Evolutionary conservation across 2,113 vertebrate species (phyloP).

Genomic region (Lasiurus cinereus): DNA sequence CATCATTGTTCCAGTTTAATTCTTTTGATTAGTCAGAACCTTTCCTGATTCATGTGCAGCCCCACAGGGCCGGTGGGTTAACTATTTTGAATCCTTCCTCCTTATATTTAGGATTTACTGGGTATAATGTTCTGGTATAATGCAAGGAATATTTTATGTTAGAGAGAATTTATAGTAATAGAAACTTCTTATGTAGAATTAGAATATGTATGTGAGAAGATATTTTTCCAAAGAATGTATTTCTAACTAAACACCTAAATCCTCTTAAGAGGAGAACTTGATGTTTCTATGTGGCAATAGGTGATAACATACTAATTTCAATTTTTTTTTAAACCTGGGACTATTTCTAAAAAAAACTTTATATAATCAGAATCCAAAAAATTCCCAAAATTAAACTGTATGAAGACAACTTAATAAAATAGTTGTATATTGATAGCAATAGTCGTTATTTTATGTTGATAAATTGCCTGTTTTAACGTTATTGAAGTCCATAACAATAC

Average conservation of each 20-base stretch:
- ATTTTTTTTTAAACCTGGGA: neutral
- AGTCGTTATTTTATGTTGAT: neutral
- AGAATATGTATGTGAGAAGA: neutral
- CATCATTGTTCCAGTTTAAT: accelerated
- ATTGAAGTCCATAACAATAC: conserved; percentile 42
- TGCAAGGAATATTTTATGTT: conserved; percentile 12
- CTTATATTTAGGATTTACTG: neutral
- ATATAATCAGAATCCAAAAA: conserved; percentile 1
- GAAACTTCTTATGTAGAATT: neutral
- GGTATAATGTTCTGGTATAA: neutral
- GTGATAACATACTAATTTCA: neutral
- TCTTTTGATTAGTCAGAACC: neutral
- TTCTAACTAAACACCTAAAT: conserved; percentile 27
- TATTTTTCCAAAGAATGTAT: neutral
- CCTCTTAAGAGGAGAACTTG: neutral
- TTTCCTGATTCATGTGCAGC: neutral
- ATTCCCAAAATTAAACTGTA: neutral
- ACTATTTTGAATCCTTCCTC: neutral
- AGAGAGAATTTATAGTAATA: neutral
- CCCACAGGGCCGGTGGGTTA: neutral
- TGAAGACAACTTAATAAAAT: conserved; percentile 19
- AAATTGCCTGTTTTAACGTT: conserved; percentile 11
- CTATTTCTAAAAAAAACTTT: neutral
- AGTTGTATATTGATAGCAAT: neutral
- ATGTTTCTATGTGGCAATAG: neutral